Evolutionary conservation across 2,888 invertebrate genomes (phyloP).

Genomic region (Mycogona germanica): DNA sequence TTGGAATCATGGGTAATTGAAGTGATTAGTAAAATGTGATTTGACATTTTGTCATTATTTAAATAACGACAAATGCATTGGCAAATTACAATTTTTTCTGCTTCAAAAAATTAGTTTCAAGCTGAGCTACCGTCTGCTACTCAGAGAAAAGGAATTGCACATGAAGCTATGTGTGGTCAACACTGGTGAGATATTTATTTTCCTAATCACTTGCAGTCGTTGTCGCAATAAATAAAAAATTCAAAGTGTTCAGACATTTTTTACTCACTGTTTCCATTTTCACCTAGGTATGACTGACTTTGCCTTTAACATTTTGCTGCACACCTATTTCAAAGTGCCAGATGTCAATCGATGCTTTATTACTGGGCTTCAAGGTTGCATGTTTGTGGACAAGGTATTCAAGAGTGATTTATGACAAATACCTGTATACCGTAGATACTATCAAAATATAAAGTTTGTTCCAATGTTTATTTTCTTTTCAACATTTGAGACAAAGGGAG

Average conservation of each 20-base stretch:
- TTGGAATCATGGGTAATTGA: constrained; percentile 78
- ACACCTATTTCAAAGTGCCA: constrained; percentile 92
- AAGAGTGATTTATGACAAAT: neutral
- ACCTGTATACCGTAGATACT: too few relatives aligned
- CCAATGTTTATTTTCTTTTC: neutral
- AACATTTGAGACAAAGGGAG: neutral
- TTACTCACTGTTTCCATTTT: neutral
- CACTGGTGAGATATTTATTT: constrained; percentile 63
- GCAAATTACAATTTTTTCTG: neutral
- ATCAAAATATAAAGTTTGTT: neutral
- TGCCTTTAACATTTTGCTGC: constrained; percentile 74
- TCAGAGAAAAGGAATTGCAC: constrained; percentile 81
- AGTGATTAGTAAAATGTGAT: too few relatives aligned
- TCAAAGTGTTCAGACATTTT: neutral
- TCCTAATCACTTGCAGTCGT: neutral
- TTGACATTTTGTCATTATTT: too few relatives aligned
- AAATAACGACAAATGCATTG: neutral
- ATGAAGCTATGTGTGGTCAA: constrained; percentile 89
- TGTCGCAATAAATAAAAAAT: neutral
- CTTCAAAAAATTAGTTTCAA: constrained; percentile 62
- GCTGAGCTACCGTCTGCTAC: constrained; percentile 79
- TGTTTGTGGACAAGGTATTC: constrained; percentile 56
- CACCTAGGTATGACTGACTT: constrained; percentile 24
- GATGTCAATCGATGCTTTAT: constrained; percentile 86
- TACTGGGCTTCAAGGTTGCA: constrained; percentile 80